These are phyloP conservation scores for Epinotia brunnichana DNA, from an alignment of 2,888 invertebrate genomes.

Conservation along the genomic window DNA sequence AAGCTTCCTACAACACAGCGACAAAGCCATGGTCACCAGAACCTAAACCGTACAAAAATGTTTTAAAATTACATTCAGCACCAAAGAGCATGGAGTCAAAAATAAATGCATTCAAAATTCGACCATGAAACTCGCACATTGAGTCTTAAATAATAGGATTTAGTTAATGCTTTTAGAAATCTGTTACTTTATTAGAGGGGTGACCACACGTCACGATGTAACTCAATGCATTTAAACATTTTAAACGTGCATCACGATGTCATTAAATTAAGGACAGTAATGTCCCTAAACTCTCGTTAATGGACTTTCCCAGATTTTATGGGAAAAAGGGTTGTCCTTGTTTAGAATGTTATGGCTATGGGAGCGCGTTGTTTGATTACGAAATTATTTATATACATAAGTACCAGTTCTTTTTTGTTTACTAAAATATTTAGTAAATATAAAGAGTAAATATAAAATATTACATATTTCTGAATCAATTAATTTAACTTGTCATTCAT, in stretches of 20 bases:
- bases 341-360: slow-evolving; percentile 33
- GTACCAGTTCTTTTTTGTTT: background rate
- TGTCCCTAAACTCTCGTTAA: slow-evolving; percentile 37
- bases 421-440: background rate
- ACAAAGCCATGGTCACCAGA: slow-evolving; percentile 15
- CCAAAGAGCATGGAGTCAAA: slow-evolving; percentile 1
- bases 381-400: slow-evolving; percentile 1
- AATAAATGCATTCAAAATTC: background rate
- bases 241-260: slow-evolving; percentile 38
- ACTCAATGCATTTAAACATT: slow-evolving; percentile 34
- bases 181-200: slow-evolving; percentile 30
- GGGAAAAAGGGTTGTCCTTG: slow-evolving; percentile 33
- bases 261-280: slow-evolving; percentile 39
- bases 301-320: slow-evolving; percentile 39
- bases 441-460: no score
- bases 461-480: no score
- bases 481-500: no score
- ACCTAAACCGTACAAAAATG: slow-evolving; percentile 14
- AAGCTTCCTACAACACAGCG: slow-evolving; percentile 4
- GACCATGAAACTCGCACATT: background rate
- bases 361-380: slow-evolving; percentile 23
- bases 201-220: slow-evolving; percentile 42
- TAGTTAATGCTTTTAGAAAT: background rate
- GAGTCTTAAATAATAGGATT: background rate
- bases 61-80: background rate